These are phyloP conservation scores for Cantharis flavilabris DNA, from an alignment of 2,888 invertebrate genomes.

Conservation along the genomic window DNA sequence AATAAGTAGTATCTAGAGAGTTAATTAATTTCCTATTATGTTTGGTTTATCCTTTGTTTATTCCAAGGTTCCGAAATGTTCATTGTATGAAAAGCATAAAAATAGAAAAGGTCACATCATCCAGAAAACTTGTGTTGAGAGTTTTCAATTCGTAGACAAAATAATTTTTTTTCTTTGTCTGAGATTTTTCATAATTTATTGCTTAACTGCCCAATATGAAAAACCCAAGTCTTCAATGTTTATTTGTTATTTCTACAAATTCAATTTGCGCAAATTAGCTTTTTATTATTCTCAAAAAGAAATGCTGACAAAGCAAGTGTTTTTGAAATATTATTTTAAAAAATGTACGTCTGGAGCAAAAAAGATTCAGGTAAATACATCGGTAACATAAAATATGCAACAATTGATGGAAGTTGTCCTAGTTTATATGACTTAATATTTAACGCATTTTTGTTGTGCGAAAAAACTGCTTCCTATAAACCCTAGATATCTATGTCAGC, in stretches of 20 bases:
- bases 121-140: background rate
- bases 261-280: background rate
- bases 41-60: background rate
- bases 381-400: background rate
- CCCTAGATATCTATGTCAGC: constrained; percentile 26
- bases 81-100: background rate
- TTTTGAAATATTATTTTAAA: background rate
- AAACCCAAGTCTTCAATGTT: constrained; percentile 6
- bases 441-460: constrained; percentile 11
- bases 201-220: constrained; percentile 16
- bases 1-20: background rate
- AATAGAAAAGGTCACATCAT: background rate
- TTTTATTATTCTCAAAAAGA: background rate
- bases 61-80: background rate
- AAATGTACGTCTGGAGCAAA: background rate
- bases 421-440: constrained; percentile 10
- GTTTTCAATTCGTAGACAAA: constrained; percentile 14
- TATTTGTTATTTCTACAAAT: constrained; percentile 6
- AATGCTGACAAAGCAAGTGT: background rate
- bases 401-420: background rate
- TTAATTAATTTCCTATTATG: background rate
- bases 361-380: background rate
- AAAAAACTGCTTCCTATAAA: constrained; percentile 20
- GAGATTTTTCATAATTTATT: constrained; percentile 23
- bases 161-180: constrained; percentile 14